Evolutionary conservation across 1,140 invertebrate species (phyloP).

Genomic region (Diachasmimorpha longicaudata): DNA sequence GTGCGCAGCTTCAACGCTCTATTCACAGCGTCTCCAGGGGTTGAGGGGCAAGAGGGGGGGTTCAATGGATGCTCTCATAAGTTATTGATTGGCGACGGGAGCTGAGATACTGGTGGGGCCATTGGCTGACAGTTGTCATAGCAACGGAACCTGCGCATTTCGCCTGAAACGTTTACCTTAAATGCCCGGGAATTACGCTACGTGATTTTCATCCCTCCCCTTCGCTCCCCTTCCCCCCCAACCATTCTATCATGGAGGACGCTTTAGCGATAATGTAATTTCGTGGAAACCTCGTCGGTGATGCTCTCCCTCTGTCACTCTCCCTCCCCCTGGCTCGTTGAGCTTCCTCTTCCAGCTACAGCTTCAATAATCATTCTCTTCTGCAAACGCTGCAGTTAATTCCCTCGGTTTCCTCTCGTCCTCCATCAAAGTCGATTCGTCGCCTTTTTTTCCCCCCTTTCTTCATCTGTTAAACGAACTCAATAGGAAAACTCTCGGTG

Average conservation of each 20-base stretch:
- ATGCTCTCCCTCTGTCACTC: conserved; percentile 27
- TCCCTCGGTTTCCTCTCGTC: conserved; percentile 10
- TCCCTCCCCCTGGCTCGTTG: neutral
- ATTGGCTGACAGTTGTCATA: conserved; percentile 51
- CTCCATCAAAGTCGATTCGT: conserved; percentile 15
- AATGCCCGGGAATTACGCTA: conserved; percentile 60
- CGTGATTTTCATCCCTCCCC: conserved; percentile 51
- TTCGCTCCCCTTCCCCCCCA: conserved; percentile 31
- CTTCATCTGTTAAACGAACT: neutral
- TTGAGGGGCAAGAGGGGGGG: conserved; percentile 21
- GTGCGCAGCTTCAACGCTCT: conserved; percentile 23
- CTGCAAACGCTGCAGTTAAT: conserved; percentile 50
- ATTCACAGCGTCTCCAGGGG: conserved; percentile 26
- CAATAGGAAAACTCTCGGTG: neutral
- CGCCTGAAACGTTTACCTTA: conserved; percentile 59
- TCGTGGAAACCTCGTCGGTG: conserved; percentile 31
- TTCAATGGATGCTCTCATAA: conserved; percentile 53
- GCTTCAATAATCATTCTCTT: conserved; percentile 42
- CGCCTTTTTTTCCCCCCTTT: conserved; percentile 3
- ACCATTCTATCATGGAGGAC: conserved; percentile 40
- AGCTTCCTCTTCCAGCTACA: neutral
- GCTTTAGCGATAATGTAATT: conserved; percentile 57
- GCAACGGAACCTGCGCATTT: conserved; percentile 56
- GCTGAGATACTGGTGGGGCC: conserved; percentile 45
- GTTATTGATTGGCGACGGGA: conserved; percentile 60